A percentile compares a stretch with the other conserved stretches of the same genome.
Conservation (phyloP, 2,888 invertebrate species). For the Ommatoiulus sabulosus region DNA sequence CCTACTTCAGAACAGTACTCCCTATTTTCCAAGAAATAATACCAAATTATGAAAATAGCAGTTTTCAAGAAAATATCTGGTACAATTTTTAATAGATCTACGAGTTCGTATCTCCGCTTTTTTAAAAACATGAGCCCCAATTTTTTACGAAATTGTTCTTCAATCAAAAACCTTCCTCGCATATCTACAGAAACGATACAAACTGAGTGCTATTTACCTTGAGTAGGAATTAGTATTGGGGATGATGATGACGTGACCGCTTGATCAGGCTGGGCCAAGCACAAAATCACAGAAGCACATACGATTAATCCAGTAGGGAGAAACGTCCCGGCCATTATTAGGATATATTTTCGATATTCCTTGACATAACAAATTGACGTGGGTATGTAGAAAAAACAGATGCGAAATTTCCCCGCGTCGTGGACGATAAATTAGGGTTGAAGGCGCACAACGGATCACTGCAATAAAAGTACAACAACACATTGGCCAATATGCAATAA, state of each 20-base stretch:
- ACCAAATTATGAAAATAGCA: too few species aligned
- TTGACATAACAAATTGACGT: neutral
- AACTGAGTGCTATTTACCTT: neutral
- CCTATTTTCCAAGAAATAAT: too few species aligned
- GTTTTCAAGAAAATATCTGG: too few species aligned
- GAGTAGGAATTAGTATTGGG: neutral
- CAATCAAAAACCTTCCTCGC: too few species aligned
- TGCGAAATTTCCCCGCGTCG: neutral
- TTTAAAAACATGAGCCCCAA: too few species aligned
- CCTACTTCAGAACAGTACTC: too few species aligned
- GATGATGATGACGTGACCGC: neutral
- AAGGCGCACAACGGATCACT: neutral
- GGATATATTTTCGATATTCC: neutral
- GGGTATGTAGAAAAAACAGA: neutral
- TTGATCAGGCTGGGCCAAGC: neutral
- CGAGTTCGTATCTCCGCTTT: too few species aligned
- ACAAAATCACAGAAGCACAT: neutral
- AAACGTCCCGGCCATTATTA: neutral
- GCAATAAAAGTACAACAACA: neutral
- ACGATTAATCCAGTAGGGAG: neutral
- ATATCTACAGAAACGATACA: too few species aligned
- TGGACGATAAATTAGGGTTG: neutral
- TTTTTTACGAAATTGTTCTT: too few species aligned
- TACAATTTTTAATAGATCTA: too few species aligned
- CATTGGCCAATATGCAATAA: constrained; percentile 2